Base-by-base conservation (phyloP, 2,113 vertebrate species). In the Poeciliopsis retropinna region DNA sequence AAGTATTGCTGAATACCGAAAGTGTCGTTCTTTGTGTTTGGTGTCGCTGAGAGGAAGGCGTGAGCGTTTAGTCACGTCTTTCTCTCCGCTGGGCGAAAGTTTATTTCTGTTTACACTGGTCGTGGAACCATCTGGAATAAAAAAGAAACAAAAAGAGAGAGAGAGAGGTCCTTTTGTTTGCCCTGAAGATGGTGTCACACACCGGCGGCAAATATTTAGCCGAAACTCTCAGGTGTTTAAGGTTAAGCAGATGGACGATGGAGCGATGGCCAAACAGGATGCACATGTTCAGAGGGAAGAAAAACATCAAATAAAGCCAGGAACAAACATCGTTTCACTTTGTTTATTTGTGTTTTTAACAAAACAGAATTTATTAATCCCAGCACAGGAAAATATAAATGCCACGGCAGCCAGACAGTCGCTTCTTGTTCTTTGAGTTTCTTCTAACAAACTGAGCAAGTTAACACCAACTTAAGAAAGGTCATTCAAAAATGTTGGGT, bases 171-270 rank as follows among this genome's bases (percentile, higher is more conserved):
- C 72, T 60, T 73, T 41, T 68, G 65, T 67, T 75, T 81, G 14
- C 17, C 5, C 65, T 37, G 64, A 47, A 73, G 80, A 81, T 75
- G 44, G 37, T 72, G 60, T n/a, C 25, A 25, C n/a, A 5, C 54
- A 4, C 79, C 69, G 73, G 81, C 76, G 64, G 79, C 60, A 85
- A 84, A 88, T 88, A 82, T 91, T 88, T 85, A 87, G 31, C 61
- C 31, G 51, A 14, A 63, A 75, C 67, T 61, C 73, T 57, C 22
- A 12, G 25, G 73, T 73, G 64, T 72, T 67, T 75, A 67, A 72
- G 51, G 41, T 65, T n/a, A 63, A 28, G 47, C 60, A 27, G 37
- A 13, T 2, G 44, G 27, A 72, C 30, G 5, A 32, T 54, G 30
- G 70, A 30, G 64, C 1, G 68, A 51, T 1, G 67, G 83, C 19